Percentiles rank a stretch among this genome's conserved stretches.
Evolutionary conservation across 2,888 invertebrate species (phyloP).

Genomic region (Trilocha varians): DNA sequence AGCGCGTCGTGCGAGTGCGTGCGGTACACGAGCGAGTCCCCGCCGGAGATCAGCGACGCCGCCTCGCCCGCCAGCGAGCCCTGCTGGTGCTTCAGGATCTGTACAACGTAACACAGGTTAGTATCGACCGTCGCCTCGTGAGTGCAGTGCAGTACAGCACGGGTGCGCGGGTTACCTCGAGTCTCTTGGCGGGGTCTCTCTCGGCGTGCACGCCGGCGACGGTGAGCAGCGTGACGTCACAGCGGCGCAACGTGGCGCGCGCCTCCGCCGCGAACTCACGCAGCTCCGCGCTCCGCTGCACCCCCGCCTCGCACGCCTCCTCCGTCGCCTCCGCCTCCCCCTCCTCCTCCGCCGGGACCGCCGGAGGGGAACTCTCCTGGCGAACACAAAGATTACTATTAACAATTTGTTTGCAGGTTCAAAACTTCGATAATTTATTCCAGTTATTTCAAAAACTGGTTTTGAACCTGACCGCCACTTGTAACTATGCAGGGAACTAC

Average conservation of each 20-base stretch:
- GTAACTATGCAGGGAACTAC: no score
- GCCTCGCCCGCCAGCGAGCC: conserved; percentile 81
- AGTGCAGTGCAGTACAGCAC: no score
- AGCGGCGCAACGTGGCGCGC: conserved; percentile 54
- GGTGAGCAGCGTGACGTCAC: conserved; percentile 74
- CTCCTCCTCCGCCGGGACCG: no score
- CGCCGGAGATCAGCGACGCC: conserved; percentile 83
- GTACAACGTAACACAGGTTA: conserved; percentile 1
- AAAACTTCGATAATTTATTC: no score
- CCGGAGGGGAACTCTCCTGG: no score
- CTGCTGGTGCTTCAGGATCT: conserved; percentile 77
- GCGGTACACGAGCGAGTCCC: conserved; percentile 81
- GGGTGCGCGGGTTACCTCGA: conserved; percentile 58
- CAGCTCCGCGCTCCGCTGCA: conserved; percentile 24
- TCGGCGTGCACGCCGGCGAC: conserved; percentile 73
- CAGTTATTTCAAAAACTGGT: no score
- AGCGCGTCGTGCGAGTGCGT: conserved; percentile 73
- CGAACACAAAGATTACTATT: no score
- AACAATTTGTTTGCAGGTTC: no score
- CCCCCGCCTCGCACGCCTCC: conserved; percentile 4
- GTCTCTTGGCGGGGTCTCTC: conserved; percentile 74
- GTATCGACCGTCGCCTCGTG: no score
- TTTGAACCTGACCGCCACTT: no score
- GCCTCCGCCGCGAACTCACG: conserved; percentile 28
- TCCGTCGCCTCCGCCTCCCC: conserved; percentile 7